Percentiles rank a stretch among this genome's conserved stretches.
Evolutionary conservation across 2,113 vertebrate species (phyloP).

Genomic region (Sinocyclocheilus anophthalmus): DNA sequence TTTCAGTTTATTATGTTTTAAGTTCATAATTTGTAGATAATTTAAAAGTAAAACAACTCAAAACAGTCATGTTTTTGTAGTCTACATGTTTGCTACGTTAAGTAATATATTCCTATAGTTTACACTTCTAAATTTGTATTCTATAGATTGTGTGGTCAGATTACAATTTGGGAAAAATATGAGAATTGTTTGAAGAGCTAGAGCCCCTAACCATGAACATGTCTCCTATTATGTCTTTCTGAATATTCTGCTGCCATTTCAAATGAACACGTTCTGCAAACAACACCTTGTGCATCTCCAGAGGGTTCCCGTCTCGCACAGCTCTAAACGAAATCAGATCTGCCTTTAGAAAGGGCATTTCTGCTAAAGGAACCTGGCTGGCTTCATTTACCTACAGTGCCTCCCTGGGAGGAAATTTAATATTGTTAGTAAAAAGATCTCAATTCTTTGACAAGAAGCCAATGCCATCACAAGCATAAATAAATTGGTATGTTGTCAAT

Average conservation of each 20-base stretch:
- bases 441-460: conserved; percentile 45
- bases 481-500: conserved; percentile 69
- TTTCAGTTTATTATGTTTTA: neutral
- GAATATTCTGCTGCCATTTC: conserved; percentile 58
- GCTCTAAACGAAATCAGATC: conserved; percentile 62
- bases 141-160: conserved; percentile 65
- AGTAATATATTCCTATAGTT: neutral
- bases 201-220: conserved; percentile 65
- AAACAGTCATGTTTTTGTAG: neutral
- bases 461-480: conserved; percentile 59
- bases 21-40: neutral
- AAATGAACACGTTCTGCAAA: conserved; percentile 58
- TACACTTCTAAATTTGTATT: conserved; percentile 63
- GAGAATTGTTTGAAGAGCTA: conserved; percentile 62
- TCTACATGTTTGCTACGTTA: conserved; percentile 26
- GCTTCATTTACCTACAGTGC: conserved; percentile 60
- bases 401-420: conserved; percentile 68
- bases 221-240: conserved; percentile 57
- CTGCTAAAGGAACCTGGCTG: conserved; percentile 62
- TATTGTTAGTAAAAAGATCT: conserved; percentile 65
- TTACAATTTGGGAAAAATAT: conserved; percentile 61
- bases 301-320: conserved; percentile 62
- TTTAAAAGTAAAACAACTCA: neutral
- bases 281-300: conserved; percentile 63
- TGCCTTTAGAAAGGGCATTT: conserved; percentile 58